A percentile compares a stretch with the other conserved stretches of the same genome.
phyloP scores from a whole-genome alignment of 2,113 vertebrate genomes.

The Alouatta palliata region DNA sequence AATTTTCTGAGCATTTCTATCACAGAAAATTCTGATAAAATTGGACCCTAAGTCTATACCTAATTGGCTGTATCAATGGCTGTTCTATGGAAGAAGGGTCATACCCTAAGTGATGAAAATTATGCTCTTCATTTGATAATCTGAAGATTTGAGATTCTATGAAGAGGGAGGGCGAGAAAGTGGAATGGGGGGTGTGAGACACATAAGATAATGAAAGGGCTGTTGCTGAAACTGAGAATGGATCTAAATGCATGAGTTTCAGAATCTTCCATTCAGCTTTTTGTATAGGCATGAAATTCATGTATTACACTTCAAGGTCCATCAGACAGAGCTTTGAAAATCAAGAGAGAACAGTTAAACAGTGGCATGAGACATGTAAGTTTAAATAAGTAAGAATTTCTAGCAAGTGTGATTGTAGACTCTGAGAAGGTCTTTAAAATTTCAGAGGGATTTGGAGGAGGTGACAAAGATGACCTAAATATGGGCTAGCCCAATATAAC shows the following conservation, averaged over 20 bases:
- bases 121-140: background rate
- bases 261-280: background rate
- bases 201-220: background rate
- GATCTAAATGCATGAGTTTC: background rate
- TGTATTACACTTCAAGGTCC: background rate
- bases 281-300: background rate
- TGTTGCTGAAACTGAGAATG: background rate
- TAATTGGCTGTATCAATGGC: background rate
- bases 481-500: constrained; percentile 8
- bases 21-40: background rate
- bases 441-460: background rate
- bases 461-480: constrained; percentile 21
- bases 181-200: background rate
- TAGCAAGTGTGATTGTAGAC: background rate
- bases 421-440: constrained; percentile 9
- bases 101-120: background rate
- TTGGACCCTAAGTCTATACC: background rate
- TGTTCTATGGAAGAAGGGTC: background rate
- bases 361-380: background rate
- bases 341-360: background rate
- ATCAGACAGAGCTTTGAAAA: background rate
- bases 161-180: background rate
- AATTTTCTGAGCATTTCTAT: background rate
- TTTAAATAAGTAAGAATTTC: constrained; percentile 26
- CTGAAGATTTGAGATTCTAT: background rate